Conservation (phyloP, 92 coral and sea anemone species). For the Porites divaricata region DNA sequence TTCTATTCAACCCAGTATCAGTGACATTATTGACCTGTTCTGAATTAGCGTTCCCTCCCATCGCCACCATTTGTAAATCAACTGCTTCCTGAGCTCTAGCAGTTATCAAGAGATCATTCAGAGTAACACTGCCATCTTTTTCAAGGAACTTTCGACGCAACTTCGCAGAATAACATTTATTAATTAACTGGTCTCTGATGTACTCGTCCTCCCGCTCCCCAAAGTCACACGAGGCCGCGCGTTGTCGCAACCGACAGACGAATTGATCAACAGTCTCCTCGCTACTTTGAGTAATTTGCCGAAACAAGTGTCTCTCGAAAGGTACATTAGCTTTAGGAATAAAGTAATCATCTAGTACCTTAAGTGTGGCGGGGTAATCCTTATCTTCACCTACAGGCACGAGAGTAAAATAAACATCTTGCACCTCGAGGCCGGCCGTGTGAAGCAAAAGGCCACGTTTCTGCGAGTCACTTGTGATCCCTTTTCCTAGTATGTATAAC, state of each 20-base stretch:
- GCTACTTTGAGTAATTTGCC: constrained; percentile 41
- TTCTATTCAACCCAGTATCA: not conserved
- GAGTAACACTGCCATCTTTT: constrained; percentile 31
- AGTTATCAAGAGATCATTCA: constrained; percentile 26
- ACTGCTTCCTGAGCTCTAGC: constrained; percentile 49
- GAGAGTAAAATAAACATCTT: constrained; percentile 61
- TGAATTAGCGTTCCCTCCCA: constrained; percentile 30
- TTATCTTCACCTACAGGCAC: constrained; percentile 45
- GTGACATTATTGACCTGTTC: constrained; percentile 6
- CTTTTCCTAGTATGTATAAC: constrained; percentile 40
- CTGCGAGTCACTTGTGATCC: constrained; percentile 38
- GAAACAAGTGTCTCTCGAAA: constrained; percentile 60
- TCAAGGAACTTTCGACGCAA: constrained; percentile 32
- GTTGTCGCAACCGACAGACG: constrained; percentile 45
- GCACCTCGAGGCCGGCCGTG: constrained; percentile 43
- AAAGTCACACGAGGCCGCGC: constrained; percentile 39
- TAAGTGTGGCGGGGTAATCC: constrained; percentile 24
- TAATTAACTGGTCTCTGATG: constrained; percentile 48
- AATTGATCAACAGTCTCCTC: constrained; percentile 48
- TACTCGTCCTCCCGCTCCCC: constrained; percentile 44
- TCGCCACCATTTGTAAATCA: constrained; percentile 26
- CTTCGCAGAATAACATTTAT: constrained; percentile 27
- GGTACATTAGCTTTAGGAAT: too few relatives aligned
- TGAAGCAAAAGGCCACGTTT: constrained; percentile 47
- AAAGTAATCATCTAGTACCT: too few relatives aligned